Percentiles rank a stretch among this genome's conserved stretches.
These are phyloP conservation scores for Zhuqinia jingwanae DNA, from an alignment of 2,888 invertebrate genomes.

Conservation along the genomic window DNA sequence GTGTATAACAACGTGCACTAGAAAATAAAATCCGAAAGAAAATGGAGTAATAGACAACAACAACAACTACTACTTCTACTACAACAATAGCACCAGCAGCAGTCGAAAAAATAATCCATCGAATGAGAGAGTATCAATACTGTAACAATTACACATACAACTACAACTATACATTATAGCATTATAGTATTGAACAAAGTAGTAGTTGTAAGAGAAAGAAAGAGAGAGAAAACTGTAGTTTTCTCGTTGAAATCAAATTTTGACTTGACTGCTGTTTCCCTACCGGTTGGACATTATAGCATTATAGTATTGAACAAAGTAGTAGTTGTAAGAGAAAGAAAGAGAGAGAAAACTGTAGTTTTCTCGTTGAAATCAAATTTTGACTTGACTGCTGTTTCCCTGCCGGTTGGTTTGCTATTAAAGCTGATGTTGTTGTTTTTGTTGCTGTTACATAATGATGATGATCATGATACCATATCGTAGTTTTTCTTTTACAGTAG, in stretches of 20 bases:
- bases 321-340: neutral
- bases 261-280: neutral
- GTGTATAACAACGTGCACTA: neutral
- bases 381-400: neutral
- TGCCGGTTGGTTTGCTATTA: neutral
- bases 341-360: slow-evolving; percentile 10
- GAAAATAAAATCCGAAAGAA: neutral
- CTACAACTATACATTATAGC: neutral
- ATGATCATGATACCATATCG: neutral
- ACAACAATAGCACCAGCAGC: slow-evolving; percentile 30
- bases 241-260: slow-evolving; percentile 20
- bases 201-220: neutral
- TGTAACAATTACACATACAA: neutral
- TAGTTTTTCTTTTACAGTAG: too few relatives aligned
- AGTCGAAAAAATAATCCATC: slow-evolving; percentile 13
- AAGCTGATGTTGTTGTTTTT: neutral
- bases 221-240: slow-evolving; percentile 10
- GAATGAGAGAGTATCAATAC: slow-evolving; percentile 33
- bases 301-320: too few relatives aligned
- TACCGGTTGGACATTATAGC: too few relatives aligned
- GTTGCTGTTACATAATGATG: neutral
- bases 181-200: slow-evolving; percentile 1
- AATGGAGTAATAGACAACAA: neutral
- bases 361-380: slow-evolving; percentile 20
- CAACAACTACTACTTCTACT: too few relatives aligned